Evolutionary conservation across 1,140 invertebrate species (phyloP).

Genomic region (Drosophila paulistorum): DNA sequence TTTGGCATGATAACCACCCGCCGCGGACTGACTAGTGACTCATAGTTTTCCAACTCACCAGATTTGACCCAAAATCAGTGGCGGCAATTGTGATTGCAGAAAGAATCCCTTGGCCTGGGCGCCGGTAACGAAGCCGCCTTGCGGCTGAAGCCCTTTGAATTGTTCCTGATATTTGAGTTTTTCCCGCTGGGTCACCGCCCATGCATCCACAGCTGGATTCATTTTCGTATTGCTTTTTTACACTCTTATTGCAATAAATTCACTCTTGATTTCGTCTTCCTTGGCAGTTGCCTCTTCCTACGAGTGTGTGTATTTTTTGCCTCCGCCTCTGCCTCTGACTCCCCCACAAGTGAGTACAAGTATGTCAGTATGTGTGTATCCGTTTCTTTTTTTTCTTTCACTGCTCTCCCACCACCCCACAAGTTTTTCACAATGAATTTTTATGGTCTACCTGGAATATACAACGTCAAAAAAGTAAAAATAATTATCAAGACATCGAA

Average conservation of each 20-base stretch:
- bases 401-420: constrained; percentile 78
- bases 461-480: constrained; percentile 37
- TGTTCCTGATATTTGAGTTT: constrained; percentile 95
- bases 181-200: constrained; percentile 94
- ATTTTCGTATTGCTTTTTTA: constrained; percentile 47
- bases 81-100: constrained; percentile 94
- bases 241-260: constrained; percentile 35
- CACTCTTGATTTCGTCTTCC: constrained; percentile 10
- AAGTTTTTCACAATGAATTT: constrained; percentile 79
- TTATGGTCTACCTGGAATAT: constrained; percentile 75
- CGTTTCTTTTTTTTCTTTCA: constrained; percentile 40
- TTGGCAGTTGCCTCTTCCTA: constrained; percentile 1
- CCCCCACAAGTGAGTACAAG: constrained; percentile 48
- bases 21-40: background rate
- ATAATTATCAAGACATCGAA: constrained; percentile 12
- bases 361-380: constrained; percentile 53
- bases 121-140: constrained; percentile 94
- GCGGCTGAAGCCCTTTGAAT: constrained; percentile 93
- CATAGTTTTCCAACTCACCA: constrained; percentile 87
- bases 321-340: constrained; percentile 23
- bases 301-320: constrained; percentile 53
- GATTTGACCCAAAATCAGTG: constrained; percentile 94
- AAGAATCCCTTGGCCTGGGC: constrained; percentile 98
- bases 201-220: constrained; percentile 89
- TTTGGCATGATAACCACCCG: background rate